phyloP scores from a whole-genome alignment of 2,888 invertebrate species.

The Rambutsinella grinnellia region DNA sequence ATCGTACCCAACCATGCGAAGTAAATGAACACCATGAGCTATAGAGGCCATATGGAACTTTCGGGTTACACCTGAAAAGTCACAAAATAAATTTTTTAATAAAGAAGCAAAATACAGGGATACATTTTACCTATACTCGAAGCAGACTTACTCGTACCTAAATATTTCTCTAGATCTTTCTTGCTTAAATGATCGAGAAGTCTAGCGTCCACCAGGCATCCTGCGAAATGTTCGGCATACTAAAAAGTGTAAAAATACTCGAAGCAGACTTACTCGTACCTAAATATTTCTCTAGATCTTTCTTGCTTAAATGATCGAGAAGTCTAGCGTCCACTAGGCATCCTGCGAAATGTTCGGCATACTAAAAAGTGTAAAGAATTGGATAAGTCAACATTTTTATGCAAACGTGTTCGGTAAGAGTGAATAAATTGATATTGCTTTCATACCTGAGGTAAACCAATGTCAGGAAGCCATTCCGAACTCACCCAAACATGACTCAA shows the following conservation, averaged over 20 bases:
- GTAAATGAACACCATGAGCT: conserved; percentile 91
- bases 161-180: conserved; percentile 93
- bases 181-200: conserved; percentile 93
- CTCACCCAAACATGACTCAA: conserved; percentile 94
- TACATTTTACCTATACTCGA: not conserved
- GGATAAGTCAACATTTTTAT: no score
- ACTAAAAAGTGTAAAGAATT: conserved; percentile 75
- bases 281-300: conserved; percentile 93
- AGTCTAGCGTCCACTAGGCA: conserved; percentile 94
- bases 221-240: conserved; percentile 89
- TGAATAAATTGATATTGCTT: no score
- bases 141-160: conserved; percentile 69
- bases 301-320: conserved; percentile 92
- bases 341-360: conserved; percentile 87
- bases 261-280: conserved; percentile 25
- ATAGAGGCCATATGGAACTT: conserved; percentile 96
- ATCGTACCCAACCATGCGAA: conserved; percentile 93
- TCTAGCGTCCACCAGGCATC: conserved; percentile 91
- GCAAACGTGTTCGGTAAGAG: conserved; percentile 16
- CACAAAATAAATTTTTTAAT: conserved; percentile 1
- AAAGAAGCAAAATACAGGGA: not conserved
- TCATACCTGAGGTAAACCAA: conserved; percentile 86
- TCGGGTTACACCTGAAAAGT: conserved; percentile 79
- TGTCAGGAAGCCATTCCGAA: conserved; percentile 91
- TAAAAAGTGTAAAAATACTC: conserved; percentile 70